These are phyloP conservation scores for Corbicula japonica DNA, from an alignment of 2,888 invertebrate species.

Conservation along the genomic window DNA sequence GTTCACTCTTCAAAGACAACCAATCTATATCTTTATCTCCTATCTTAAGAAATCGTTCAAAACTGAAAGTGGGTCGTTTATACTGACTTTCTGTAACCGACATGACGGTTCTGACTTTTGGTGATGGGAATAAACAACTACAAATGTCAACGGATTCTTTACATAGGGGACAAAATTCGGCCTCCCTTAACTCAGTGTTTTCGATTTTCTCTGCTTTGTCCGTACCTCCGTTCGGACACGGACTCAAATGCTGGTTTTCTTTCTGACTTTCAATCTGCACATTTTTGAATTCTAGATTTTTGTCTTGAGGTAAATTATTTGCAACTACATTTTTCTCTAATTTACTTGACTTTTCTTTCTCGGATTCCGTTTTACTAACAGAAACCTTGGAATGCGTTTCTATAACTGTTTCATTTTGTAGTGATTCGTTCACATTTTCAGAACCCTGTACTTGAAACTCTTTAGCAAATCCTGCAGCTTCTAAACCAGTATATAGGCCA, in stretches of 20 bases:
- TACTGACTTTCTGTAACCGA: neutral
- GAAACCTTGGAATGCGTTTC: neutral
- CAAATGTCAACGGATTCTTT: slow-evolving; percentile 16
- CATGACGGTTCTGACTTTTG: slow-evolving; percentile 6
- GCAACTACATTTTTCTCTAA: neutral
- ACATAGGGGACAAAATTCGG: no score
- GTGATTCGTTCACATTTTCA: neutral
- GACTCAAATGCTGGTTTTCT: no score
- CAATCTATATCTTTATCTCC: slow-evolving; percentile 38
- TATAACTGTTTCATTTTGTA: neutral
- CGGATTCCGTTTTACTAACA: no score
- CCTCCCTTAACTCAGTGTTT: no score
- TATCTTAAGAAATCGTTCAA: slow-evolving; percentile 14
- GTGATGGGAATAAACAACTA: slow-evolving; percentile 15
- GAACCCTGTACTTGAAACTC: no score
- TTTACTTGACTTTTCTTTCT: neutral
- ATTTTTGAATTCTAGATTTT: neutral
- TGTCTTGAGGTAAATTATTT: neutral
- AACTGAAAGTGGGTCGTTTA: slow-evolving; percentile 22
- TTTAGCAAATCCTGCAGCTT: slow-evolving; percentile 39
- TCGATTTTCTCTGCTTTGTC: no score
- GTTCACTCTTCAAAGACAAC: slow-evolving; percentile 36
- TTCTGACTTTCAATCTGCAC: no score
- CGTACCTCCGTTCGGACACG: no score
- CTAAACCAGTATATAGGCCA: slow-evolving; percentile 49